Conservation (phyloP, 2,113 vertebrate genomes). For the Leiothrix lutea region DNA sequence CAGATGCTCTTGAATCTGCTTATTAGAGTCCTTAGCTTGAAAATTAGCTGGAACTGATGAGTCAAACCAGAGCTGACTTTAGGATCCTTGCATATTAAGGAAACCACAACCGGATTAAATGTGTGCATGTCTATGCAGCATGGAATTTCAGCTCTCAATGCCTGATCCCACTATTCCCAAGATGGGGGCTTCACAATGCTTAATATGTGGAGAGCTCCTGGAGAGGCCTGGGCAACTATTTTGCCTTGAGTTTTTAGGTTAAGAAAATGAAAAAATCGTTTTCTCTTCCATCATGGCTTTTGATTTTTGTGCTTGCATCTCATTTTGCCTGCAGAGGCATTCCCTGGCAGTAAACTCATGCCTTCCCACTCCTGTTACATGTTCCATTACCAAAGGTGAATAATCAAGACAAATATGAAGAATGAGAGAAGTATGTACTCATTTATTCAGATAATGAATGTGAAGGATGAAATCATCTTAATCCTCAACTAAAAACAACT, state of each 20-base stretch:
- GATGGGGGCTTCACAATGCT: background rate
- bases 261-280: background rate
- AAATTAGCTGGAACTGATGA: constrained; percentile 51
- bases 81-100: constrained; percentile 2
- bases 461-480: constrained; percentile 32
- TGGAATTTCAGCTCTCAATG: background rate
- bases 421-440: background rate
- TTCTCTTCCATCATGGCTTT: background rate
- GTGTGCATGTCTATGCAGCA: background rate
- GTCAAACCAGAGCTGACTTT: background rate
- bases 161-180: background rate
- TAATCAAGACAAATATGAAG: constrained; percentile 37
- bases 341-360: constrained; percentile 6
- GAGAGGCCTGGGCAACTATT: background rate
- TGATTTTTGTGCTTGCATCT: background rate
- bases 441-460: constrained; percentile 23
- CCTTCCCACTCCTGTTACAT: constrained; percentile 10
- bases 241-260: background rate
- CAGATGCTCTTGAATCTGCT: constrained; percentile 43
- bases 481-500: constrained; percentile 33
- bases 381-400: constrained; percentile 58
- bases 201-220: background rate
- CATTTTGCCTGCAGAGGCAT: background rate
- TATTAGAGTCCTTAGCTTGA: constrained; percentile 24
- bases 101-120: background rate